phyloP scores from a whole-genome alignment of 2,113 vertebrate genomes.

The Lepisosteus osseus region DNA sequence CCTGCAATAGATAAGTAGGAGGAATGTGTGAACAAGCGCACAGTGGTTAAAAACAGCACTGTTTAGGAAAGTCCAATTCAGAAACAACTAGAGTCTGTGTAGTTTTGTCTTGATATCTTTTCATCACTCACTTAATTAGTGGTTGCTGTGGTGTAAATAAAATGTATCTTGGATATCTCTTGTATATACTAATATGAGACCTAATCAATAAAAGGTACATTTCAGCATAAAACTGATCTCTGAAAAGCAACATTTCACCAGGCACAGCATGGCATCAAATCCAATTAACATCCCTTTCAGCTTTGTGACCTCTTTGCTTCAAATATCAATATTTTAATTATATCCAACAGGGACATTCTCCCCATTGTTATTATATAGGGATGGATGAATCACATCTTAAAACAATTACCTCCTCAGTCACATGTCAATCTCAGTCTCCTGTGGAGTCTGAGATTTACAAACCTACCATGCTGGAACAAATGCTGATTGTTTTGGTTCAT shows the following conservation, averaged over 20 bases:
- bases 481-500: too few species aligned
- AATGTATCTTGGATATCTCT: neutral
- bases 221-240: neutral
- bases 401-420: neutral
- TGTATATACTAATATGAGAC: neutral
- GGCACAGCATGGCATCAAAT: slow-evolving; percentile 4
- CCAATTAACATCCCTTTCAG: slow-evolving; percentile 3
- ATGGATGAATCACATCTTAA: slow-evolving; percentile 2
- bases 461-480: too few species aligned
- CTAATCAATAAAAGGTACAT: neutral
- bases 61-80: too few species aligned
- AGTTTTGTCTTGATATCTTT: too few species aligned
- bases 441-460: neutral
- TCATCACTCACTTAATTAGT: neutral
- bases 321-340: slow-evolving; percentile 8
- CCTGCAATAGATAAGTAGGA: too few species aligned
- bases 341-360: neutral
- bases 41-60: too few species aligned
- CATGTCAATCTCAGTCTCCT: neutral
- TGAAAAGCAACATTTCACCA: neutral
- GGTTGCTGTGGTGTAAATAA: neutral
- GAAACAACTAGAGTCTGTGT: too few species aligned
- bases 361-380: neutral
- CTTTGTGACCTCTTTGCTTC: neutral
- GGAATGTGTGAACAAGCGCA: too few species aligned